Base-by-base conservation (phyloP, 2,888 invertebrate species). In the Stratiomys singularior region DNA sequence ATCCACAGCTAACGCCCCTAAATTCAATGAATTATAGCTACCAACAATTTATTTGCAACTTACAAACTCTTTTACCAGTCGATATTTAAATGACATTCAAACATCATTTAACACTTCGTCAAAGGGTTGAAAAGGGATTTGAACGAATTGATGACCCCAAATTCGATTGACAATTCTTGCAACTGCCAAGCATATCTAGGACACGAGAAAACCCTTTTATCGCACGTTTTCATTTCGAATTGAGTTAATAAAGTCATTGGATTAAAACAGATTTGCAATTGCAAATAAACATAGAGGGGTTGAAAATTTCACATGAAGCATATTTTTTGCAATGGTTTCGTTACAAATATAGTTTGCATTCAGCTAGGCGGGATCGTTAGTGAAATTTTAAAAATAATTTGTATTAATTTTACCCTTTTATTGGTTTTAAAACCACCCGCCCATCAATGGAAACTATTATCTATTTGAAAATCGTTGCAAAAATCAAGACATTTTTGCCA, bases 201-300 rank as follows among this genome's bases (percentile, higher is more conserved):
- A 1, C 52, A 18, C 15, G 52, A 52, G 7, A 5, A 52, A 7
- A 52, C 52, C 52, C 52, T 15, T 52, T 52, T 52, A 52, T 13
- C 52, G 52, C 15, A 52, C 52, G 15, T 15, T 15, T 52, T 18
- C 52, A n/a, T 46, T 69, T 37, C 3, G 37, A 46, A 47, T 44
- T 69, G 69, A 69, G 69, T 69, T 69, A 69, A 69, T 69, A 69
- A 69, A 69, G 69, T 69, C 69, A 69, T 47, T 5, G 69, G 69
- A 69, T 69, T 69, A 47, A 69, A 69, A 47, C 69, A 47, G 69
- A 69, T 69, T 69, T 47, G n/a, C 4, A 1, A 13, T 28, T 23
- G 25, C 69, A 69, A 69, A 69, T 47, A 69, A 30, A 23, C 37
- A 21, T 44, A 47, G 27, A 30, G 47, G 27, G 25, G 7, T 13